phyloP scores from a whole-genome alignment of 2,797 vertebrate genomes.

The Phrynocephalus forsythii region DNA sequence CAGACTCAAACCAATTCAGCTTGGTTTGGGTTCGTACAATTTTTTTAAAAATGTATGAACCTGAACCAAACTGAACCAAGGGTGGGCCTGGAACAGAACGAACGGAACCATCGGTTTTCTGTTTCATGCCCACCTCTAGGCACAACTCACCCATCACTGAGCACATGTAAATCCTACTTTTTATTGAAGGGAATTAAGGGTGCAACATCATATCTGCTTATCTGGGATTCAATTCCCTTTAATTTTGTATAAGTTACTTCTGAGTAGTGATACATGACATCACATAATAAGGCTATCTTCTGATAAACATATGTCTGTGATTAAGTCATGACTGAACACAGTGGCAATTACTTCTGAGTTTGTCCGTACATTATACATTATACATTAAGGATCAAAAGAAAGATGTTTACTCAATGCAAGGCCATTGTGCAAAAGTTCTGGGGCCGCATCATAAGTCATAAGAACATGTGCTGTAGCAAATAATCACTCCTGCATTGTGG shows the following conservation, averaged over 20 bases:
- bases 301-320: not conserved
- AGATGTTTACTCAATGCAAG: conserved; percentile 53
- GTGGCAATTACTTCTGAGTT: not conserved
- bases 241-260: not conserved
- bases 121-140: no score
- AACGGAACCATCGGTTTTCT: no score
- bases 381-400: conserved; percentile 31
- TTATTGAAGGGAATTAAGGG: not conserved
- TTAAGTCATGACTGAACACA: not conserved
- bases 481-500: conserved; percentile 46
- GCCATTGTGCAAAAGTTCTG: conserved; percentile 30
- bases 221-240: no score
- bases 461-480: conserved; percentile 50
- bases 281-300: not conserved
- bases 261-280: not conserved
- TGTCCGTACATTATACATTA: not conserved
- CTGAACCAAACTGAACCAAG: no score
- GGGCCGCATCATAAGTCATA: conserved; percentile 56
- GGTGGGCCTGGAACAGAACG: no score
- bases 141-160: not conserved
- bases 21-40: no score
- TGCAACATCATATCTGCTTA: not conserved
- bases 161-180: not conserved
- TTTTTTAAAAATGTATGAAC: no score
- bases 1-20: no score